Evolutionary conservation across 2,888 invertebrate species (phyloP).

Genomic region (Andrena chrysosceles): DNA sequence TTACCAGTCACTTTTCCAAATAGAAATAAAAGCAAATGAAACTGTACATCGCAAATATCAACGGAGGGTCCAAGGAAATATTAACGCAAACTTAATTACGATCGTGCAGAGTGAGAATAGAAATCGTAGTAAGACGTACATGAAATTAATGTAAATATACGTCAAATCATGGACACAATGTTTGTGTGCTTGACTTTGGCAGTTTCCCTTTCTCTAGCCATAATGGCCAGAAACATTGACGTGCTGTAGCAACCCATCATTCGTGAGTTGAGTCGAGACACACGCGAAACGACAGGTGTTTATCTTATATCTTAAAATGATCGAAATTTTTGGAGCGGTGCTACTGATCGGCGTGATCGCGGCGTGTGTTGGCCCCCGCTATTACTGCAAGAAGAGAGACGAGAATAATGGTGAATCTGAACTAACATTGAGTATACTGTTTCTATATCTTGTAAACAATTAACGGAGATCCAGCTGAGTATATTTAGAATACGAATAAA

Average conservation of each 20-base stretch:
- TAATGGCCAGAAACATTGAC: background rate
- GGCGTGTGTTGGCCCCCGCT: slow-evolving; percentile 61
- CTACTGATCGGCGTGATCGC: slow-evolving; percentile 50
- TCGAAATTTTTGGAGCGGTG: slow-evolving; percentile 39
- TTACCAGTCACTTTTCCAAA: too few relatives aligned
- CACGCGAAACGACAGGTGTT: background rate
- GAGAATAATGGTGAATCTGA: slow-evolving; percentile 19
- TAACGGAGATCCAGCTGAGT: too few relatives aligned
- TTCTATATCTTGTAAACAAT: too few relatives aligned
- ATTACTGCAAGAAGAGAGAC: slow-evolving; percentile 40
- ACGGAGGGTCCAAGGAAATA: too few relatives aligned
- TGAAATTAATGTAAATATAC: background rate
- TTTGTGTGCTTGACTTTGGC: slow-evolving; percentile 35
- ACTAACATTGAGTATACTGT: too few relatives aligned
- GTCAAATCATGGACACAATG: background rate
- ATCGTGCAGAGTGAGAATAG: too few relatives aligned
- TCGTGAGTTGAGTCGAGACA: background rate
- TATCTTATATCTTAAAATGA: slow-evolving; percentile 46
- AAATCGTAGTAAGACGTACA: too few relatives aligned
- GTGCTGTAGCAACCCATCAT: background rate
- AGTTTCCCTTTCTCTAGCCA: background rate
- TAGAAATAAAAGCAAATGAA: too few relatives aligned
- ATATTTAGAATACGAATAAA: too few relatives aligned
- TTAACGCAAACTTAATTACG: too few relatives aligned
- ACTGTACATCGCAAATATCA: too few relatives aligned